Conservation (phyloP, 2,888 invertebrate species). For the Zelleria hepariella region DNA sequence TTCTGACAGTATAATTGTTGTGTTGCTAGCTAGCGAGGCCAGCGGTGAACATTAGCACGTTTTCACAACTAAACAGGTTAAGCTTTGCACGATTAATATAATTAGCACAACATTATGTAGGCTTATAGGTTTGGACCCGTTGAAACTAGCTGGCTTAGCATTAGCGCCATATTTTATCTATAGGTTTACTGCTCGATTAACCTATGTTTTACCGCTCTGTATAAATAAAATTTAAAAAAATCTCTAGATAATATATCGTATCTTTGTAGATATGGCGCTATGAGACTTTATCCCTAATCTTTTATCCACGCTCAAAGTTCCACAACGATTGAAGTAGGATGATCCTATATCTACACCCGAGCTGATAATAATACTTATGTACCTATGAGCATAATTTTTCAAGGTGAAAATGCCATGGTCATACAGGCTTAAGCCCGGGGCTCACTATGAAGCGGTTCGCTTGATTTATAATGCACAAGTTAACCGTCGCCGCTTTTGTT, state of each 20-base stretch:
- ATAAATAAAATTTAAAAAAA: too few species aligned
- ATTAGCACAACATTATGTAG: background rate
- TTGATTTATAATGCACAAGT: slow-evolving; percentile 3
- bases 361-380: too few species aligned
- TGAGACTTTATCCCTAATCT: too few species aligned
- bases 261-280: too few species aligned
- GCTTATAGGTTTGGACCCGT: background rate
- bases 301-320: too few species aligned
- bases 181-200: too few species aligned
- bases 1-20: background rate
- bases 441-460: background rate
- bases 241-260: too few species aligned
- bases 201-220: too few species aligned
- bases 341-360: too few species aligned
- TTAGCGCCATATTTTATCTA: too few species aligned
- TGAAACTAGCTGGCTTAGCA: background rate
- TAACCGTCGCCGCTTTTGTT: slow-evolving; percentile 1
- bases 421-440: background rate
- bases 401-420: background rate
- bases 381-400: too few species aligned
- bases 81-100: background rate
- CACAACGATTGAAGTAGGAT: too few species aligned
- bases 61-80: background rate
- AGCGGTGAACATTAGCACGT: background rate
- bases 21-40: background rate